Evolutionary conservation across 2,888 invertebrate genomes (phyloP).

Genomic region (Drosophila villosipedis): DNA sequence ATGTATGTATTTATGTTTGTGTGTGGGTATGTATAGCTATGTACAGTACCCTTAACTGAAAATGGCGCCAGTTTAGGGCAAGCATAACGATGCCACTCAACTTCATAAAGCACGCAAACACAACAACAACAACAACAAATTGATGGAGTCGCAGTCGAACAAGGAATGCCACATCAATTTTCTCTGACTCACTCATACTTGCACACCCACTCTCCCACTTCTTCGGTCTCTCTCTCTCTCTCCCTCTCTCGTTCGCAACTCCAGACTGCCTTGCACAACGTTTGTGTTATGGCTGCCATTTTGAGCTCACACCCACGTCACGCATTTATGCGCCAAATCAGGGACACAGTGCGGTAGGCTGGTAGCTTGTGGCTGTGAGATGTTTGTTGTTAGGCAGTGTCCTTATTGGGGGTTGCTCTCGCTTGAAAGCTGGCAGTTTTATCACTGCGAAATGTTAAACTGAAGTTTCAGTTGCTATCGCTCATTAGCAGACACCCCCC

Average conservation of each 20-base stretch:
- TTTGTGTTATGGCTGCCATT: constrained; percentile 64
- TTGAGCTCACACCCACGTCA: constrained; percentile 49
- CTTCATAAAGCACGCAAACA: constrained; percentile 17
- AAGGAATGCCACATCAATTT: constrained; percentile 51
- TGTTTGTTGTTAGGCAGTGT: not conserved
- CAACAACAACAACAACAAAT: constrained; percentile 1
- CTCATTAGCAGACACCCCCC: constrained; percentile 65
- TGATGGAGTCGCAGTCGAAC: constrained; percentile 18
- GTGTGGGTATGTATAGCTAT: constrained; percentile 6
- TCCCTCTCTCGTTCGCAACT: constrained; percentile 6
- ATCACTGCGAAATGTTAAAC: constrained; percentile 32
- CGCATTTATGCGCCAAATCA: constrained; percentile 69
- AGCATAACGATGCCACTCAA: constrained; percentile 56
- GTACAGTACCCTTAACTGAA: not conserved
- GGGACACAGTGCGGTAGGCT: constrained; percentile 72
- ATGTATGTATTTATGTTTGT: not conserved
- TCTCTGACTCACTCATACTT: constrained; percentile 11
- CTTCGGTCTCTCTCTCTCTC: constrained; percentile 8
- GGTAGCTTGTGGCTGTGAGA: constrained; percentile 1
- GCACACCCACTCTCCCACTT: constrained; percentile 1
- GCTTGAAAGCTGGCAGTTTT: not conserved
- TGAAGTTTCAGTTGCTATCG: constrained; percentile 63
- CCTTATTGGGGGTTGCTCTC: constrained; percentile 21
- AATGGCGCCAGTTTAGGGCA: constrained; percentile 40
- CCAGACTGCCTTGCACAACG: constrained; percentile 57